Conservation (phyloP, 2,113 vertebrate genomes). For the Pardalotus punctatus region DNA sequence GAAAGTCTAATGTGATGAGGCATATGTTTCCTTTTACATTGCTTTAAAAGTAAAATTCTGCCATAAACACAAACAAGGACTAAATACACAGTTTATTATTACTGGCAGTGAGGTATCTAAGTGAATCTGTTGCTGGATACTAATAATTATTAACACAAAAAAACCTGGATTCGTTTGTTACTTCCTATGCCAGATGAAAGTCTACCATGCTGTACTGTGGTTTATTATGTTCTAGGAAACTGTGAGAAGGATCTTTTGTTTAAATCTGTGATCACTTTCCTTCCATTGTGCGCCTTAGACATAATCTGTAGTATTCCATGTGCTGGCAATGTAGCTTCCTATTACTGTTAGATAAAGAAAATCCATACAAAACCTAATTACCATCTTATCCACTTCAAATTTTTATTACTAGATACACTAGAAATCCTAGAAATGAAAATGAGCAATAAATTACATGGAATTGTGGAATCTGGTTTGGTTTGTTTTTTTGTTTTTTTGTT, state of each 20-base stretch:
- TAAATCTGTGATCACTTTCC: not conserved
- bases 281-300: not conserved
- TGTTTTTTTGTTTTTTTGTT: too few species aligned
- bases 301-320: not conserved
- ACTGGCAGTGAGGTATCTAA: not conserved
- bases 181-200: not conserved
- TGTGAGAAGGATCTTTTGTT: not conserved
- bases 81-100: not conserved
- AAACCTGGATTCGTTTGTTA: not conserved
- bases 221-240: not conserved
- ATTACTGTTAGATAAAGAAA: not conserved
- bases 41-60: slow-evolving; percentile 47
- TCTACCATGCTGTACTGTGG: not conserved
- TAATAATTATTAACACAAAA: not conserved
- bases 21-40: slow-evolving; percentile 40
- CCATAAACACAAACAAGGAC: slow-evolving; percentile 20
- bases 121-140: not conserved
- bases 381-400: not conserved
- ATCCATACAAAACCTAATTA: not conserved
- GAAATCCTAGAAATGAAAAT: not conserved
- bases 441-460: not conserved
- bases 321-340: accelerated
- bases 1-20: slow-evolving; percentile 18
- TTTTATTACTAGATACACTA: not conserved
- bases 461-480: not conserved